Base-by-base conservation (phyloP, 2,113 vertebrate species). In the Todiramphus saurophagus region DNA sequence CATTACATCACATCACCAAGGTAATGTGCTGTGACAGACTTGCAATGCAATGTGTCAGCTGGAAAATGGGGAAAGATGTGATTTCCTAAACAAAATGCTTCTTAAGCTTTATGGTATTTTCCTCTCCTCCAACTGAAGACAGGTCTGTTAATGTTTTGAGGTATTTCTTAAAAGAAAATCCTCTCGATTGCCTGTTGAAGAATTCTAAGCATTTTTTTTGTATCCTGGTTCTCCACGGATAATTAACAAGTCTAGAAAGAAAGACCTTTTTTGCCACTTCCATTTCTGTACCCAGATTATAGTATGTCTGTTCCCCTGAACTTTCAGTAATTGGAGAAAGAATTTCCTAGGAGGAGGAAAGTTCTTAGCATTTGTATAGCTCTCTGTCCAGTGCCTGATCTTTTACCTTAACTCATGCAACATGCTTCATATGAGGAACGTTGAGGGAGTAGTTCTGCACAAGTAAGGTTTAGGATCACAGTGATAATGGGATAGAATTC, bases 1-100 rank as follows among this genome's bases (percentile, higher is more conserved):
- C 92, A 86, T 96, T 94, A 27, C 90, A 69, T 84, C 76, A 78
- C 84, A 85, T 97, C 95, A 43, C 62, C 31, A 1, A 25, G 56
- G 74, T 95, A 97, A 97, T 97, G 95, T 73, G 68, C 94, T 94
- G 87, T 97, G 96, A 94, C 95, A 92, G 94, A 82, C 89, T 58
- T 83, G 84, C 83, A 70, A 41, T 94, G 93, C 93, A 75, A 83
- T 15, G 86, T 95, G 96, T 96, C 94, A 95, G 92, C 93, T 96
- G 93, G 69, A 96, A 96, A 97, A 96, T 89, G 90, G 96, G 95
- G 70, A 94, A 93, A 91, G 95, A 94, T 92, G 95, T 84, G 91
- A 91, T 96, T 97, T 97, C 94, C 94, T 77, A 67, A 92, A 53
- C 41, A 95, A 95, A 97, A 96, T 78, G 93, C 87, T 94, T 15